Evolutionary conservation across 2,888 invertebrate species (phyloP).

Genomic region (Helleia helle): DNA sequence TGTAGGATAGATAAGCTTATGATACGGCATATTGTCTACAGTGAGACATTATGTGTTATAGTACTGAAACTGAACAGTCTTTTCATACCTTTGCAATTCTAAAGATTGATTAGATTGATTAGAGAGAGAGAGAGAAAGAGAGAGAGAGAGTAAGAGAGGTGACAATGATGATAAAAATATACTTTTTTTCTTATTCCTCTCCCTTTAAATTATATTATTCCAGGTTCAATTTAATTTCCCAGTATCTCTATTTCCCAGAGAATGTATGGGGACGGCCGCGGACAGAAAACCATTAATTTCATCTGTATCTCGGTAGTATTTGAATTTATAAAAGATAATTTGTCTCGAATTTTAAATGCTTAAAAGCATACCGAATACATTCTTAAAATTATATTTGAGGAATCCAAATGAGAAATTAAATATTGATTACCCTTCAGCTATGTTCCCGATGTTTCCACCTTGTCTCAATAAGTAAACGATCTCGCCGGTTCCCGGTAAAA

Average conservation of each 20-base stretch:
- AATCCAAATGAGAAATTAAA: slow-evolving; percentile 8
- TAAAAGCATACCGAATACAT: background rate
- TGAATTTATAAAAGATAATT: background rate
- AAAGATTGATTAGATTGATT: no score
- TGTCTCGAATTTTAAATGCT: background rate
- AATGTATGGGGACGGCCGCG: background rate
- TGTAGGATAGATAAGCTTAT: no score
- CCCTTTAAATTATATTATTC: slow-evolving; percentile 1
- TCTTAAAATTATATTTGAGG: background rate
- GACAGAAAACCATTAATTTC: background rate
- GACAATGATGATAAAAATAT: no score
- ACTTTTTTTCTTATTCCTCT: no score
- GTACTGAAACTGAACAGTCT: no score
- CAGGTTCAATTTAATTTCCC: background rate
- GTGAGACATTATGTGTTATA: no score
- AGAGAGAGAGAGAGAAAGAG: no score
- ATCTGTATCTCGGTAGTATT: slow-evolving; percentile 1
- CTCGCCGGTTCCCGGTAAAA: slow-evolving; percentile 72
- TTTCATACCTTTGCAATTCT: no score
- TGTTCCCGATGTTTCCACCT: slow-evolving; percentile 75
- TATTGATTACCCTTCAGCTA: slow-evolving; percentile 59
- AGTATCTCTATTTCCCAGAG: background rate
- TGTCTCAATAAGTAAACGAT: slow-evolving; percentile 80
- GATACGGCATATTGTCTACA: no score
- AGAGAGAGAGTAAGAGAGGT: no score